Evolutionary conservation across 2,888 invertebrate genomes (phyloP), one percentile per base, ranked within the genome.

Genomic region (Leptinotarsa rubiginosa): DNA sequence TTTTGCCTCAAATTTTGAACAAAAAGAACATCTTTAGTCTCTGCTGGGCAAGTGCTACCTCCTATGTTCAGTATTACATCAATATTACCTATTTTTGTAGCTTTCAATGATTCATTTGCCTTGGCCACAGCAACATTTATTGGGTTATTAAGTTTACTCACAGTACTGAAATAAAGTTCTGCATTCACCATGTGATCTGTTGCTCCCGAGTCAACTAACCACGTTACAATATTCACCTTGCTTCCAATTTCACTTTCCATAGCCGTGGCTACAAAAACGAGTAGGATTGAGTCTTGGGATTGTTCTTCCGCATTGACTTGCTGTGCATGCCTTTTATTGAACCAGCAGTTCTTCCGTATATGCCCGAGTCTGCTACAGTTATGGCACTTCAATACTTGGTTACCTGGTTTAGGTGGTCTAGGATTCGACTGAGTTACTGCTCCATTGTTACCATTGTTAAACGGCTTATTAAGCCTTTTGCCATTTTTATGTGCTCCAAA

Each of bases 71-170:
- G 31, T 20, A 47, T 59, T 13, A 69, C 47, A 22, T 47, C 47
- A 69, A 69, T 47, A 47, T 16, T 31, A 50, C 56, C 69, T 54
- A 56, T 5, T 47, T 69, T 69, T 54, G 22, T 47, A 12, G 59
- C 56, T 31, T 10, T 69, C 54, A 56, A 69, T n/a, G 41, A 25
- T 31, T 69, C 41, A 41, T 20, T 49, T n/a, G 50, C 47, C 47
- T 69, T 69, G 41, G 59, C 59, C 54, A 67, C 67, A 52, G n/a
- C 50, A 52, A 52, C 50, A 52, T 15, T 16, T 52, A 18, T 52
- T 18, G 50, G 50, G 16, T 52, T 52, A 16, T 52, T n/a, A 52
- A 7, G 16, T n/a, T 52, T 16, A 16, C 50, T 52, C n/a, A 52
- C 50, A 18, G 50, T 52, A 52, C 15, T 52, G 16, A 52, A 52